A percentile compares a stretch with the other conserved stretches of the same genome.
phyloP scores from a whole-genome alignment of 2,888 invertebrate species.

The Parnassius mnemosyne region DNA sequence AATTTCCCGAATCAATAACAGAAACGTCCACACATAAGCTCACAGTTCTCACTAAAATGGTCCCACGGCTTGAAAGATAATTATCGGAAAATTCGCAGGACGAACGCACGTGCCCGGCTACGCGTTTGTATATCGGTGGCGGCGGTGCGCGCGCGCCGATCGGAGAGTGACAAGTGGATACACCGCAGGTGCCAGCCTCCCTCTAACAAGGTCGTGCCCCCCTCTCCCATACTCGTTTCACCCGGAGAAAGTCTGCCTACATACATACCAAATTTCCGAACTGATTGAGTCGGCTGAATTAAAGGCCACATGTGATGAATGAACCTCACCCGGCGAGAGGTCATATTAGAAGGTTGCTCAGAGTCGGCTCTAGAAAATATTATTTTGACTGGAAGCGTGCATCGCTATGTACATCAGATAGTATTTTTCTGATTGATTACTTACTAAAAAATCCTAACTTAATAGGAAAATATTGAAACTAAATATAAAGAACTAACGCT shows the following conservation, averaged over 20 bases:
- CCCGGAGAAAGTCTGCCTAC: conserved; percentile 79
- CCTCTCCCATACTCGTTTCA: conserved; percentile 63
- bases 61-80: conserved; percentile 38
- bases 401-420: too few species aligned
- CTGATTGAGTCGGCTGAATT: conserved; percentile 65
- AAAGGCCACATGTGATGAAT: conserved; percentile 42
- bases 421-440: too few species aligned
- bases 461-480: too few species aligned
- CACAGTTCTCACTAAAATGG: conserved; percentile 66
- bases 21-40: conserved; percentile 44
- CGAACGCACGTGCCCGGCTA: conserved; percentile 58
- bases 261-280: conserved; percentile 79
- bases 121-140: conserved; percentile 51
- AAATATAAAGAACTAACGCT: too few species aligned
- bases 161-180: conserved; percentile 66
- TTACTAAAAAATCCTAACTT: too few species aligned
- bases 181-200: conserved; percentile 75
- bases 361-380: conserved; percentile 9
- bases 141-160: conserved; percentile 70
- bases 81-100: conserved; percentile 31
- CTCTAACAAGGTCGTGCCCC: conserved; percentile 77
- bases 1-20: conserved; percentile 45
- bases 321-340: conserved; percentile 34
- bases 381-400: neutral
- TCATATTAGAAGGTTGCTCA: conserved; percentile 40